Percentiles rank a stretch among this genome's conserved stretches.
These are phyloP conservation scores for Acanthaster planci DNA, from an alignment of 35 echinoderm and acorn worm species.

Conservation along the genomic window DNA sequence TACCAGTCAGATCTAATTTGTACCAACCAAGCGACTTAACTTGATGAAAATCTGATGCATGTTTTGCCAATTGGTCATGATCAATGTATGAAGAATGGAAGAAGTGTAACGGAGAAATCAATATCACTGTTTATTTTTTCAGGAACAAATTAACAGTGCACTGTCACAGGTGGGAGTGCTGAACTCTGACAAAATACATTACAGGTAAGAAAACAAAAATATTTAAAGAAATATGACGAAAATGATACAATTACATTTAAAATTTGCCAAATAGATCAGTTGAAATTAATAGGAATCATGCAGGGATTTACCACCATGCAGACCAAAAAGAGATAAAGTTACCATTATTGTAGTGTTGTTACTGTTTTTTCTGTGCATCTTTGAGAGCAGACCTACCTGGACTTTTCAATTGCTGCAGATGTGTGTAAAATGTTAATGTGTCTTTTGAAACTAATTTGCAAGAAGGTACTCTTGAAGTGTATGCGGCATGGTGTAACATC, in stretches of 20 bases:
- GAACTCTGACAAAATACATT: slow-evolving; percentile 32
- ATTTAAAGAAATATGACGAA: background rate
- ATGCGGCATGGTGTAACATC: background rate
- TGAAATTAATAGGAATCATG: background rate
- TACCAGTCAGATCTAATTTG: no score
- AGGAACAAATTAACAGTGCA: slow-evolving; percentile 61
- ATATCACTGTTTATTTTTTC: background rate
- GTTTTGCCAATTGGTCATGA: no score
- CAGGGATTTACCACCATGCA: background rate
- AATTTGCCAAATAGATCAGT: background rate
- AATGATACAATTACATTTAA: background rate
- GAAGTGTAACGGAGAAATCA: background rate
- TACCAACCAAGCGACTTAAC: background rate
- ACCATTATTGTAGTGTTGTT: background rate
- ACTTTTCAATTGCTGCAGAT: no score
- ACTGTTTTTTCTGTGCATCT: background rate
- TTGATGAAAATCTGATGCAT: background rate
- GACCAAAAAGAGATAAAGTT: background rate
- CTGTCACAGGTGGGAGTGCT: slow-evolving; percentile 47
- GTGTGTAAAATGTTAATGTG: no score
- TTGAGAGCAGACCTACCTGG: no score
- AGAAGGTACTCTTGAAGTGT: background rate
- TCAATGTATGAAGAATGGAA: background rate
- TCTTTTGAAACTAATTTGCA: background rate
- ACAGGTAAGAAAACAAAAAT: slow-evolving; percentile 39